These are phyloP conservation scores for Anguilla japonica DNA, from an alignment of 2,113 vertebrate species.

Conservation along the genomic window DNA sequence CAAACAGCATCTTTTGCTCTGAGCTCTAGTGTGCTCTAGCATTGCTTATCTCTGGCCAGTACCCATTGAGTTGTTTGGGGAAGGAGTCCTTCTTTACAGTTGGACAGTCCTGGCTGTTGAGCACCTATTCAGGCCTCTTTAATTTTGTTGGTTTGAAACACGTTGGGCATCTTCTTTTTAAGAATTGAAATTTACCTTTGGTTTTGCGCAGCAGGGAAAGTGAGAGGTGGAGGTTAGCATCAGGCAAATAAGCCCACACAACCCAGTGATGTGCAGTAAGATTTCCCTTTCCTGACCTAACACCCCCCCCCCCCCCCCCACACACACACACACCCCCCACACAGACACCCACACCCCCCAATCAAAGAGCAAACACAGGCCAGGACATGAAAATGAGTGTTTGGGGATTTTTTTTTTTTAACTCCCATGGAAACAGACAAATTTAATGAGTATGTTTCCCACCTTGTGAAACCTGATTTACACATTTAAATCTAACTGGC, in stretches of 20 bases:
- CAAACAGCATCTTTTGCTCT: too few relatives aligned
- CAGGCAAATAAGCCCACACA: background rate
- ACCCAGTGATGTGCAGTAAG: conserved; percentile 6
- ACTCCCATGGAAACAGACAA: conserved; percentile 27
- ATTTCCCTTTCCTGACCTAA: conserved; percentile 12
- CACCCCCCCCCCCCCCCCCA: too few relatives aligned
- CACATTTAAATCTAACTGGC: background rate
- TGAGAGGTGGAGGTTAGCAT: conserved; percentile 15
- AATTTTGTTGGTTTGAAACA: too few relatives aligned
- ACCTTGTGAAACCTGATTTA: conserved; percentile 28
- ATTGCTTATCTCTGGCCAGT: too few relatives aligned
- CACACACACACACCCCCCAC: too few relatives aligned
- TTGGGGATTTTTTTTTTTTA: conserved; percentile 20
- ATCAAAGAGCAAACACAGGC: conserved; percentile 24
- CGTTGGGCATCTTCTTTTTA: too few relatives aligned
- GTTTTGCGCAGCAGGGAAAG: conserved; percentile 18
- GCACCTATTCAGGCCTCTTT: too few relatives aligned
- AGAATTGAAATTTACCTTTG: conserved; percentile 6
- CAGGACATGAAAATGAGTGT: conserved; percentile 5
- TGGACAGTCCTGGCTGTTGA: too few relatives aligned
- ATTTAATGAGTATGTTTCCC: conserved; percentile 24
- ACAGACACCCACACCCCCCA: background rate
- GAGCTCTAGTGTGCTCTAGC: too few relatives aligned
- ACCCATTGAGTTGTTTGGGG: too few relatives aligned
- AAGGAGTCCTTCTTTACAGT: too few relatives aligned